Evolutionary conservation across 2,797 vertebrate species (phyloP), one percentile per base, ranked within the genome.

Genomic region (Morelia viridis): DNA sequence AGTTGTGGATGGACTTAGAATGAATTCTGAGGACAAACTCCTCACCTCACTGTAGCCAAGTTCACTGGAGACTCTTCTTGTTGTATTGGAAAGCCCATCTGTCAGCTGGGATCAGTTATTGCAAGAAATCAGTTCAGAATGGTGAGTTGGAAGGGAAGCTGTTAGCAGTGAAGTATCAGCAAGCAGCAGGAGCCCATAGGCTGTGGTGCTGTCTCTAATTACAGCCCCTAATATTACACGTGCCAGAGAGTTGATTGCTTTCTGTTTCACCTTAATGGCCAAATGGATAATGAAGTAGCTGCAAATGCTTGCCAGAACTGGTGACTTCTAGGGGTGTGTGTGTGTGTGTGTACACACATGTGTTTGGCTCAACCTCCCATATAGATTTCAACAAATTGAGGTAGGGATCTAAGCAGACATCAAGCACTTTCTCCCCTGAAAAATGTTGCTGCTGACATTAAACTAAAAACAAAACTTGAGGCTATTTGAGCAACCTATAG

Each of bases 81-180:
- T 91, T 85, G 56, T 91, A 1, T 53, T 60, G 56, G 22, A 19
- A 28, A 28, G 91, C 56, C 31, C 91, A 93, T 89, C 90, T 96
- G 92, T 90, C 95, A 94, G 89, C 93, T 90, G 91, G 89, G n/a
- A 50, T 58, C 91, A 92, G 60, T 71, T 0, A 5, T 10, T 50
- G 61, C 71, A 86, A 90, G 62, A 64, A 95, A 1, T 0, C 15
- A 50, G 71, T 92, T 92, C 68, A 84, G 57, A 85, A 83, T 64
- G 4, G n/a, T 76, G 0, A 0, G 0, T 89, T 56, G 65, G 90
- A 84, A 80, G 86, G 76, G 22, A 93, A 95, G 85, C 80, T 92
- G 68, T 64, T 92, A 91, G 88, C 92, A 94, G 62, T 0, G 3
- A 89, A 95, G 84, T 87, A 94, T 88, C 62, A 85, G 91, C 90